Evolutionary conservation across 2,888 invertebrate species (phyloP).

Genomic region (Protophormia terraenovae): DNA sequence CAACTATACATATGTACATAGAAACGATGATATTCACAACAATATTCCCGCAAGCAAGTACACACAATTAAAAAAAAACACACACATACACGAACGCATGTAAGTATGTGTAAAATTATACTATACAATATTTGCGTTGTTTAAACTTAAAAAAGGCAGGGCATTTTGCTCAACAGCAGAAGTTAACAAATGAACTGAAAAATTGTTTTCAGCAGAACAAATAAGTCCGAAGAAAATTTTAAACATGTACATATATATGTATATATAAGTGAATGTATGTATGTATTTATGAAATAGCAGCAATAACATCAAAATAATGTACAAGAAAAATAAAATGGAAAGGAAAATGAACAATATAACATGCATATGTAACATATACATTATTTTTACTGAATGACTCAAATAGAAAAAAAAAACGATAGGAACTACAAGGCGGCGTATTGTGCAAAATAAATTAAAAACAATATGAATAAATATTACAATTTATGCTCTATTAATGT

Average conservation of each 20-base stretch:
- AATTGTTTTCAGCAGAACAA: constrained; percentile 69
- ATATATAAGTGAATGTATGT: not conserved
- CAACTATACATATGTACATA: not conserved
- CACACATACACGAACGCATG: not conserved
- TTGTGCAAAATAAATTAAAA: not conserved
- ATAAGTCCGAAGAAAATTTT: constrained; percentile 32
- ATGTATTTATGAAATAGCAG: not conserved
- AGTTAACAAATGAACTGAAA: constrained; percentile 72
- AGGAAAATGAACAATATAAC: constrained; percentile 16
- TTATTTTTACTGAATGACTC: constrained; percentile 27
- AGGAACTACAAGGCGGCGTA: not conserved
- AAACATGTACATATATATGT: not conserved
- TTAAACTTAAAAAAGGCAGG: constrained; percentile 33
- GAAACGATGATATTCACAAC: not conserved
- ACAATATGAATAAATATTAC: not conserved
- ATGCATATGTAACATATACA: not conserved
- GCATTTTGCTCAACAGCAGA: constrained; percentile 45
- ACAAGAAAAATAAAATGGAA: not conserved
- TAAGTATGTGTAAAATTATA: not conserved
- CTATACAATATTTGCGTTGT: constrained; percentile 3
- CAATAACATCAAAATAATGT: not conserved
- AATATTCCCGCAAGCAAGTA: not conserved
- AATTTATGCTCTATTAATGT: constrained; percentile 11
- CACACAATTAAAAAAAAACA: not conserved
- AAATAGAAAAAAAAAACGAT: no score